Evolutionary conservation across 2,888 invertebrate species (phyloP).

Genomic region (Portevinia maculata): DNA sequence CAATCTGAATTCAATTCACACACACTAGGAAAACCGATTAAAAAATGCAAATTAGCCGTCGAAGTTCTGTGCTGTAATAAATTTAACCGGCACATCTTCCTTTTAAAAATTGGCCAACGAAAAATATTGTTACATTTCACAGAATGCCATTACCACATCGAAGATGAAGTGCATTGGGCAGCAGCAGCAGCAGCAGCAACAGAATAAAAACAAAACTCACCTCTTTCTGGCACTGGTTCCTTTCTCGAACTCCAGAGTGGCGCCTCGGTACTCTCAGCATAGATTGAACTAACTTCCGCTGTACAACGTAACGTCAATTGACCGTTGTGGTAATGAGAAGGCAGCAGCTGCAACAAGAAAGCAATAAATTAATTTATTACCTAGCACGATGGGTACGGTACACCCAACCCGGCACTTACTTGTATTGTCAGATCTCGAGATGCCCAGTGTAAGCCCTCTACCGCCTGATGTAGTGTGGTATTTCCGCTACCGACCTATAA

Average conservation of each 20-base stretch:
- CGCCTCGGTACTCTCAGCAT: slow-evolving; percentile 76
- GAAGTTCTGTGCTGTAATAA: slow-evolving; percentile 56
- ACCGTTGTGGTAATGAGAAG: slow-evolving; percentile 77
- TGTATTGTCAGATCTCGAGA: slow-evolving; percentile 76
- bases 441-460: slow-evolving; percentile 76
- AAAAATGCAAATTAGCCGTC: slow-evolving; percentile 73
- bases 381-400: not conserved
- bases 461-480: slow-evolving; percentile 75
- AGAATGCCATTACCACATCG: slow-evolving; percentile 6
- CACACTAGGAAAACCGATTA: slow-evolving; percentile 54
- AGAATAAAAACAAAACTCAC: slow-evolving; percentile 63
- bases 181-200: not conserved
- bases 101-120: not conserved
- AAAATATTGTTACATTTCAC: slow-evolving; percentile 4
- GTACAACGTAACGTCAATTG: slow-evolving; percentile 76
- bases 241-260: slow-evolving; percentile 76
- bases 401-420: slow-evolving; percentile 58
- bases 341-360: slow-evolving; percentile 73
- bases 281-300: slow-evolving; percentile 76
- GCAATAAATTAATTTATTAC: slow-evolving; percentile 49
- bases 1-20: not conserved
- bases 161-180: slow-evolving; percentile 7
- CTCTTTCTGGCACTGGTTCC: slow-evolving; percentile 77
- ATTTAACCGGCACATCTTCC: slow-evolving; percentile 25
- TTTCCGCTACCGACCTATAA: slow-evolving; percentile 76